Percentiles rank a stretch among this genome's conserved stretches.
phyloP scores from a whole-genome alignment of 2,113 vertebrate genomes.

The Prunella himalayana region DNA sequence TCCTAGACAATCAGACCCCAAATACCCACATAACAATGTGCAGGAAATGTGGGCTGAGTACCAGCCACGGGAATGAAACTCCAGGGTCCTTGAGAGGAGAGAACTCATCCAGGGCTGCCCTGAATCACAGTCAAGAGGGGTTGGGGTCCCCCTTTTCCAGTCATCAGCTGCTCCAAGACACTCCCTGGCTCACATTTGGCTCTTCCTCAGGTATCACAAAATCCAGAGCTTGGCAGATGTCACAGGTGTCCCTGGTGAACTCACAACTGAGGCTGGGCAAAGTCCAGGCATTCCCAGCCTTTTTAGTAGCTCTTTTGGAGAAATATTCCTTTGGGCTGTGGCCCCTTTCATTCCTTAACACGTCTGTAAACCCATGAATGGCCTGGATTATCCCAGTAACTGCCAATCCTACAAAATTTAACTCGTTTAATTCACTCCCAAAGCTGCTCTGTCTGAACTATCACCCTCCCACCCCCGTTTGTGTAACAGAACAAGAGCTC shows the following conservation, averaged over 20 bases:
- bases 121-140: background rate
- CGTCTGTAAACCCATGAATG: rapidly evolving
- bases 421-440: background rate
- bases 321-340: background rate
- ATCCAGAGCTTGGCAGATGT: background rate
- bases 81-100: background rate
- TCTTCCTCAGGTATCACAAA: background rate
- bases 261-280: background rate
- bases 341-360: background rate
- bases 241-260: background rate
- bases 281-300: background rate
- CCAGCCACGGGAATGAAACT: background rate
- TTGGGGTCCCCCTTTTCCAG: background rate
- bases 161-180: background rate
- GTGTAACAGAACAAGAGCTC: background rate
- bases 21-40: rapidly evolving
- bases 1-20: background rate
- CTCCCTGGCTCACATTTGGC: background rate
- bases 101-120: background rate
- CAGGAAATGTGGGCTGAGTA: background rate
- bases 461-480: background rate
- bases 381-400: background rate
- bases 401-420: background rate
- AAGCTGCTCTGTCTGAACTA: background rate
- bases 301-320: background rate